Conservation (phyloP, 2,797 vertebrate species). For the Merluccius polli region DNA sequence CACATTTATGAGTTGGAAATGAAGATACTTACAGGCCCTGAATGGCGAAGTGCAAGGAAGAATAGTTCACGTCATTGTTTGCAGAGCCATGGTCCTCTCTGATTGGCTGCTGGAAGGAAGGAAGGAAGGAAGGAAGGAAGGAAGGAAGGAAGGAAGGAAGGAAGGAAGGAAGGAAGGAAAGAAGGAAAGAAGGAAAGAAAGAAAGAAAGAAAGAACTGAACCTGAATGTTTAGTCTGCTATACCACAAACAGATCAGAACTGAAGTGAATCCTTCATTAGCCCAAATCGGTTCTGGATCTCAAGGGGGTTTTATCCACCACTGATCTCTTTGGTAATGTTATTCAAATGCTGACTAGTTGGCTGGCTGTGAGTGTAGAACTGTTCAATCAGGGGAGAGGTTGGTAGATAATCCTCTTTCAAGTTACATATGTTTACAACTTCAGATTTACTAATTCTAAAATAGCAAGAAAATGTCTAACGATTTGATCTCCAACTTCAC, state of each 20-base stretch:
- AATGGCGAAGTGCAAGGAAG: constrained; percentile 40
- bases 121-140: too few relatives aligned
- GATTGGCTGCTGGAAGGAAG: not conserved
- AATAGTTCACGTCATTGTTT: constrained; percentile 36
- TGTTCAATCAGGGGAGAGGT: not conserved
- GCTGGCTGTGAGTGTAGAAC: not conserved
- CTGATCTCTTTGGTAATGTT: not conserved
- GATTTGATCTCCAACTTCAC: not conserved
- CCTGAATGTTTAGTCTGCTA: not conserved
- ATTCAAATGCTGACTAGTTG: not conserved
- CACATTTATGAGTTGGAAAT: constrained; percentile 19
- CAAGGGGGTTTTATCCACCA: not conserved
- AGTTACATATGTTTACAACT: not conserved
- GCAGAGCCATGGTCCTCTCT: constrained; percentile 3
- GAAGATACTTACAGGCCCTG: constrained; percentile 39
- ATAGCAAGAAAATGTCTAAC: not conserved
- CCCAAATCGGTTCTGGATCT: not conserved
- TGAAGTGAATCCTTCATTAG: not conserved
- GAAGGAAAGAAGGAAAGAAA: not conserved
- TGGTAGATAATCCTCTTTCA: not conserved
- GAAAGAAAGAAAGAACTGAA: not conserved
- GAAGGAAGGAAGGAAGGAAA: too few relatives aligned
- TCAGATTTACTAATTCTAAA: not conserved
- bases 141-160: too few relatives aligned
- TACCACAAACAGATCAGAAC: not conserved